These are phyloP conservation scores for Tangara arthus DNA, from an alignment of 2,797 vertebrate genomes.

Conservation along the genomic window DNA sequence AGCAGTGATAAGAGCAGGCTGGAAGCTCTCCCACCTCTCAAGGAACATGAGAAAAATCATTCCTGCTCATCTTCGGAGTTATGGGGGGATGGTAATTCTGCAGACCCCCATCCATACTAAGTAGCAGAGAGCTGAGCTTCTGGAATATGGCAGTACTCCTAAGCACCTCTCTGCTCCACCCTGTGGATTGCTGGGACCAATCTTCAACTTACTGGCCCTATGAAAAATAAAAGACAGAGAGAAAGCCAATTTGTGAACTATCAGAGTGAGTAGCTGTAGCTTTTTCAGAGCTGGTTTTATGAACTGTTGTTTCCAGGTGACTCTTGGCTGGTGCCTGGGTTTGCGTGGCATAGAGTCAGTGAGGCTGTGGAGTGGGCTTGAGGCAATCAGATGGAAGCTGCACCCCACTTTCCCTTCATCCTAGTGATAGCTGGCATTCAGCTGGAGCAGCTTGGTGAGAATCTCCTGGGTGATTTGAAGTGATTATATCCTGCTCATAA, in stretches of 20 bases:
- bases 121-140: neutral
- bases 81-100: neutral
- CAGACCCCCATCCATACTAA: neutral
- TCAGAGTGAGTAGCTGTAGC: constrained; percentile 81
- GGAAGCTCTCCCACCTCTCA: neutral
- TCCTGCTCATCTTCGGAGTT: neutral
- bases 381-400: neutral
- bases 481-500: neutral
- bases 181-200: constrained; percentile 74
- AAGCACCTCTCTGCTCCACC: constrained; percentile 66
- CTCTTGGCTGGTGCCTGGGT: neutral
- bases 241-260: constrained; percentile 71
- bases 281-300: constrained; percentile 84
- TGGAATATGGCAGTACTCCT: constrained; percentile 76
- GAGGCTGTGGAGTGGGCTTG: neutral
- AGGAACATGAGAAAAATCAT: neutral
- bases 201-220: constrained; percentile 38
- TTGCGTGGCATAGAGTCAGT: neutral
- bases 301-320: constrained; percentile 89
- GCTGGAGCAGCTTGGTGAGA: neutral
- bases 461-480: neutral
- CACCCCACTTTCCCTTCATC: neutral
- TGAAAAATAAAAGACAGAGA: neutral
- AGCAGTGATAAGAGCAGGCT: neutral
- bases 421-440: neutral